These are phyloP conservation scores for Cololabis saira DNA, from an alignment of 2,113 vertebrate species.

Conservation along the genomic window DNA sequence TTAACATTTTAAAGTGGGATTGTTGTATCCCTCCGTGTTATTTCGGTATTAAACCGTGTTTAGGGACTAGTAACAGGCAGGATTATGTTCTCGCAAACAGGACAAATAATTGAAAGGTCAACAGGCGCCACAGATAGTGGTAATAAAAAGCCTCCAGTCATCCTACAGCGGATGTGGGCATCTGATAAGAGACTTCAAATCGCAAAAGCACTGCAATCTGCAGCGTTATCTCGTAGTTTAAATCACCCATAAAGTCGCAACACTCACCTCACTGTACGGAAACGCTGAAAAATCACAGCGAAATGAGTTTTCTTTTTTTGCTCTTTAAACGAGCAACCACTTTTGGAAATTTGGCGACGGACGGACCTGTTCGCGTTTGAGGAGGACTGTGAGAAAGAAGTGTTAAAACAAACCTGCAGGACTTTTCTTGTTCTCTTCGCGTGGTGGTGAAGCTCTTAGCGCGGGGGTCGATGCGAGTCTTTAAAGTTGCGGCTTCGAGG, in stretches of 20 bases:
- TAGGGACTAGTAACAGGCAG: too few species aligned
- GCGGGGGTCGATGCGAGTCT: slow-evolving; percentile 63
- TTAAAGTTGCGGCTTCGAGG: slow-evolving; percentile 63
- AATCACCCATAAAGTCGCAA: neutral
- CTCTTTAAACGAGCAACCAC: neutral
- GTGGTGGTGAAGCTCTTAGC: slow-evolving; percentile 41
- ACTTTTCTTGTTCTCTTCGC: slow-evolving; percentile 63
- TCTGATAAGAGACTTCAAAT: slow-evolving; percentile 33
- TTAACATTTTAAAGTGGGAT: too few species aligned
- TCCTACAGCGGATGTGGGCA: slow-evolving; percentile 8
- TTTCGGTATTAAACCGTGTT: too few species aligned
- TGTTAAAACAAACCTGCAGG: slow-evolving; percentile 76
- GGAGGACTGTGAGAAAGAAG: slow-evolving; percentile 16
- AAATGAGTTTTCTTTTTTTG: too few species aligned
- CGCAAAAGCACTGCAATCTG: neutral
- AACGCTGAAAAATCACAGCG: neutral
- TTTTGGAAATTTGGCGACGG: neutral
- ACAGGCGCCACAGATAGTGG: neutral
- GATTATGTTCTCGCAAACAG: too few species aligned
- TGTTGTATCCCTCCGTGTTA: too few species aligned
- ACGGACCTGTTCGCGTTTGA: neutral
- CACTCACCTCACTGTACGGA: neutral
- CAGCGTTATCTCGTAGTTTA: neutral
- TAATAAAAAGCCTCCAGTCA: slow-evolving; percentile 26
- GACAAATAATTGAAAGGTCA: too few species aligned